These are phyloP conservation scores for Sylvilagus floridanus DNA, from an alignment of 2,797 vertebrate genomes.

Conservation along the genomic window DNA sequence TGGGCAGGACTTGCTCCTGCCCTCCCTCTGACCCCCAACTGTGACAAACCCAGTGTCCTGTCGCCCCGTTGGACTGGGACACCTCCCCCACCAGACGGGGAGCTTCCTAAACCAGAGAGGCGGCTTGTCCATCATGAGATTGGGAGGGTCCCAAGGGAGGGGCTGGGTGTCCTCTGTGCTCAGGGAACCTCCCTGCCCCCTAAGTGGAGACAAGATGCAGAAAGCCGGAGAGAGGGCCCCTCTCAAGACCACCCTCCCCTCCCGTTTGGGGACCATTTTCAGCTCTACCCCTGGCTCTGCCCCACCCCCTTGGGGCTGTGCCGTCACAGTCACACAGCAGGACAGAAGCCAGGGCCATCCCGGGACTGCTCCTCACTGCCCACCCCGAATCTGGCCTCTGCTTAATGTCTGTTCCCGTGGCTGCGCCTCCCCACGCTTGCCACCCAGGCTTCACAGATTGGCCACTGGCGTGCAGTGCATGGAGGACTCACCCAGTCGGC, in stretches of 20 bases:
- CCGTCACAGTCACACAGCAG: neutral
- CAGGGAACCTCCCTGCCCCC: neutral
- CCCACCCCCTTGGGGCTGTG: no score
- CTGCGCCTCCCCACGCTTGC: slow-evolving; percentile 45
- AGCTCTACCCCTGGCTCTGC: neutral
- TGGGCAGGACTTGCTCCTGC: neutral
- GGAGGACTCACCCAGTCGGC: slow-evolving; percentile 72
- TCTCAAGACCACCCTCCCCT: neutral
- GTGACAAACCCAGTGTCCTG: fast-evolving
- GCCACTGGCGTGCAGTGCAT: slow-evolving; percentile 53
- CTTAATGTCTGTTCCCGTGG: slow-evolving; percentile 78
- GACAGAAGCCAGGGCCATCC: neutral
- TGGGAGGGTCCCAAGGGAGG: no score
- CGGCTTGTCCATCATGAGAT: fast-evolving
- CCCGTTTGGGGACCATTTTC: neutral
- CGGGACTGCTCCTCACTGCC: neutral
- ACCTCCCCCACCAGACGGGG: neutral
- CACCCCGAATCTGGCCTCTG: neutral
- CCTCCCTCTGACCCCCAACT: no score
- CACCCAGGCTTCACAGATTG: slow-evolving; percentile 72
- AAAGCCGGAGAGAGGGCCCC: neutral
- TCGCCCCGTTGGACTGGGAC: neutral
- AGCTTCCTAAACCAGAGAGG: neutral
- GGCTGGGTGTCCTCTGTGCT: neutral
- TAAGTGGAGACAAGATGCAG: neutral